Conservation (phyloP, 1,140 invertebrate genomes). For the Thrips palmi region DNA sequence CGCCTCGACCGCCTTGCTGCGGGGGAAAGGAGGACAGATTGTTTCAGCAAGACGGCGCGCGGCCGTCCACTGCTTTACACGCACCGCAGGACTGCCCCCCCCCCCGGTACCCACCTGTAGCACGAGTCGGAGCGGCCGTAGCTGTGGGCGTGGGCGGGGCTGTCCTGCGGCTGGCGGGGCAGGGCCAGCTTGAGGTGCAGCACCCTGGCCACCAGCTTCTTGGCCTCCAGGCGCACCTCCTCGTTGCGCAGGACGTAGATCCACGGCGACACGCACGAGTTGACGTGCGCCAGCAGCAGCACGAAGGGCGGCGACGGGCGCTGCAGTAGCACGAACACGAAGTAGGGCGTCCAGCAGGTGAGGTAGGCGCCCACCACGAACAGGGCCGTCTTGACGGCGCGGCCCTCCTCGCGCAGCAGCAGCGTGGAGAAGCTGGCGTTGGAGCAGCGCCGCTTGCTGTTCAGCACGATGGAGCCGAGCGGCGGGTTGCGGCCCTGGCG, state of each 20-base stretch:
- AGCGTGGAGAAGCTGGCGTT: conserved; percentile 25
- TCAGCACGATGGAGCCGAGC: conserved; percentile 15
- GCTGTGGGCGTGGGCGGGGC: no score
- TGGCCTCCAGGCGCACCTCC: conserved; percentile 22
- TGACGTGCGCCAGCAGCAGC: conserved; percentile 11
- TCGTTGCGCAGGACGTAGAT: conserved; percentile 31
- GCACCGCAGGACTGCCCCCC: no score
- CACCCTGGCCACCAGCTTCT: conserved; percentile 18
- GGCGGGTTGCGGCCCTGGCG: conserved; percentile 8
- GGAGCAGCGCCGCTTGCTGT: conserved; percentile 19
- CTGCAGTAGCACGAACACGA: conserved; percentile 19
- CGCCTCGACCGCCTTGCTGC: no score
- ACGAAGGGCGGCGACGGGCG: conserved; percentile 1
- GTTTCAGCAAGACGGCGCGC: no score
- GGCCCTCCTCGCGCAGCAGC: conserved; percentile 31
- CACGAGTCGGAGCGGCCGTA: no score
- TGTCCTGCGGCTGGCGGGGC: no score
- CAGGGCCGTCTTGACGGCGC: conserved; percentile 32
- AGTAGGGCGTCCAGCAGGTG: conserved; percentile 34
- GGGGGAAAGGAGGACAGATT: no score
- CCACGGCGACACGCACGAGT: conserved; percentile 25
- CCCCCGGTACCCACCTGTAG: no score
- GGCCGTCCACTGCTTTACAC: no score
- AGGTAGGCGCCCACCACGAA: conserved; percentile 30
- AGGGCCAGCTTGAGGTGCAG: no score